Conservation (phyloP, 2,797 vertebrate genomes). For the Yasuhikotakia modesta region DNA sequence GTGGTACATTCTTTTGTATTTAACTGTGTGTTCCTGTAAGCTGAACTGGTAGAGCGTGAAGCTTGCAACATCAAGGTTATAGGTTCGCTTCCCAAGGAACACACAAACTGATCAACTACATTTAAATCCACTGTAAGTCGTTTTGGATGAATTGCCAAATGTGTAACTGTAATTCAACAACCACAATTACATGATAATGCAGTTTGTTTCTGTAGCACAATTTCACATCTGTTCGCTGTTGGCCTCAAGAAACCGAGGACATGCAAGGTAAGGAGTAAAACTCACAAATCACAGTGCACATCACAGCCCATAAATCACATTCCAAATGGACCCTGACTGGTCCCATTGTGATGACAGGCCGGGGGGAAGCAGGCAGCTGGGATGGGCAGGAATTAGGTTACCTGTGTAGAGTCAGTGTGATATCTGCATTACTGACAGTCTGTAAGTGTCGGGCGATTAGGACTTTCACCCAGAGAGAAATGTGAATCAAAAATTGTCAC, state of each 20-base stretch:
- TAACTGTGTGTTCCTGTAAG: no score
- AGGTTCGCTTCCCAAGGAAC: not conserved
- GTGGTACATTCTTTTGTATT: not conserved
- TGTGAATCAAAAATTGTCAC: not conserved
- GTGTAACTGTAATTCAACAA: not conserved
- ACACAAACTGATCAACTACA: not conserved
- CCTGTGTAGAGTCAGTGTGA: slow-evolving; percentile 45
- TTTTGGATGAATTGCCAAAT: not conserved
- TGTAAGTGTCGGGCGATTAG: slow-evolving; percentile 37
- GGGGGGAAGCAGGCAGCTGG: slow-evolving; percentile 40
- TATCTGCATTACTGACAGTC: slow-evolving; percentile 35
- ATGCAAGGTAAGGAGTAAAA: slow-evolving; percentile 6
- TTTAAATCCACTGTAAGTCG: not conserved
- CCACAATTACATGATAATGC: not conserved
- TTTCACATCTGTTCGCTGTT: not conserved
- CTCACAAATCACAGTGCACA: slow-evolving; percentile 43
- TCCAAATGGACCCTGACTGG: slow-evolving; percentile 49
- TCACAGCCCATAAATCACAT: slow-evolving; percentile 48
- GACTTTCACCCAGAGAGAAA: slow-evolving; percentile 9
- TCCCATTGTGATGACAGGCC: slow-evolving; percentile 46
- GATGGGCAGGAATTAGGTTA: slow-evolving; percentile 52
- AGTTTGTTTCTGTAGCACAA: not conserved
- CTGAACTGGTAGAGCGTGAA: no score
- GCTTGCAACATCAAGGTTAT: not conserved
- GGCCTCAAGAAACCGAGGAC: not conserved